Conservation (phyloP, 1,140 invertebrate genomes). For the Drusus annulatus region DNA sequence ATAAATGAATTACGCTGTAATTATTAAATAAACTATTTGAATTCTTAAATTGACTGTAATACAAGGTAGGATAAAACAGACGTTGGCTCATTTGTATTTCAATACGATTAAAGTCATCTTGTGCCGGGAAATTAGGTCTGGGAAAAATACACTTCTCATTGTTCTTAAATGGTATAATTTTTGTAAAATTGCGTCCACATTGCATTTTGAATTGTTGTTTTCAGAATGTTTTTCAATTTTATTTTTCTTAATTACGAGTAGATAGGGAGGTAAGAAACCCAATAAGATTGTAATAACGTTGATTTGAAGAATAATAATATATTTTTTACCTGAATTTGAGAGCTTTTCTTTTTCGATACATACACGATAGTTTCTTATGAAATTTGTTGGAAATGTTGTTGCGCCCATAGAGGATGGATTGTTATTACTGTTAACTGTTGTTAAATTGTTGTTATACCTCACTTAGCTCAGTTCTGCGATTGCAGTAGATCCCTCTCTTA, state of each 20-base stretch:
- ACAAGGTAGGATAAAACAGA: conserved; percentile 32
- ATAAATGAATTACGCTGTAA: conserved; percentile 72
- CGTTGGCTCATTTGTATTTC: conserved; percentile 23
- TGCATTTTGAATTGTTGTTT: neutral
- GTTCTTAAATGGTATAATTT: neutral
- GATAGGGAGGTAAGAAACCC: conserved; percentile 9
- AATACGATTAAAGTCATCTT: conserved; percentile 8
- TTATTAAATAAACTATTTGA: conserved; percentile 75
- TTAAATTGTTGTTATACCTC: conserved; percentile 57
- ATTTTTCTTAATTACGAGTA: neutral
- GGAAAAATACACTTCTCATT: neutral
- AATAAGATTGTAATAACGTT: neutral
- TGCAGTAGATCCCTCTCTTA: conserved; percentile 39
- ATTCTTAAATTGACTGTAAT: conserved; percentile 66
- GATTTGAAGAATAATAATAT: conserved; percentile 26
- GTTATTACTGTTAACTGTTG: conserved; percentile 58
- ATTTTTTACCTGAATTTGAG: conserved; percentile 32
- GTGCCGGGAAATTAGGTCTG: neutral
- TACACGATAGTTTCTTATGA: conserved; percentile 30
- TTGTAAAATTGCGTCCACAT: conserved; percentile 32
- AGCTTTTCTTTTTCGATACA: conserved; percentile 41
- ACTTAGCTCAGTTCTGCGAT: conserved; percentile 44
- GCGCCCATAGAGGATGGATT: conserved; percentile 51
- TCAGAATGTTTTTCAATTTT: neutral
- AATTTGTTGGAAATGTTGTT: conserved; percentile 51